These are phyloP conservation scores for Furcula furcula DNA, from an alignment of 2,888 invertebrate species.

Conservation along the genomic window DNA sequence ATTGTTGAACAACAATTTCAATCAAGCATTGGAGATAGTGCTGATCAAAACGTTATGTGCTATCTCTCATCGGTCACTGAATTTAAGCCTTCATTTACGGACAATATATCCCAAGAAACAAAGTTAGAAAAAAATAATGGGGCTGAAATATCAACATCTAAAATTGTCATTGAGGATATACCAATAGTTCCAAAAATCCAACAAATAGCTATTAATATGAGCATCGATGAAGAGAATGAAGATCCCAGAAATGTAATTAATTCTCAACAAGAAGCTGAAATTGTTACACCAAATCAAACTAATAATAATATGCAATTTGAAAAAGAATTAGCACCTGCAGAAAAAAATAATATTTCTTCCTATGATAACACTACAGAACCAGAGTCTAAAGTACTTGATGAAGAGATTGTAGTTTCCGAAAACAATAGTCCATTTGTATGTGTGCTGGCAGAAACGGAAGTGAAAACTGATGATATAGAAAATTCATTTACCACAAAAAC, in stretches of 20 bases:
- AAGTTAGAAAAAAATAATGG: slow-evolving; percentile 1
- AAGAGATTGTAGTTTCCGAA: slow-evolving; percentile 50
- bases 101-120: no score
- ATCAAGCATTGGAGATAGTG: no score
- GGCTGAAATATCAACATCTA: neutral
- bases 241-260: neutral
- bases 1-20: no score
- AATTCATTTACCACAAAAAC: slow-evolving; percentile 26
- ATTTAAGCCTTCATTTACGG: no score
- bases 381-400: slow-evolving; percentile 23
- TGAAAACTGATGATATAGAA: slow-evolving; percentile 21
- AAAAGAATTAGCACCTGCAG: neutral
- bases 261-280: neutral
- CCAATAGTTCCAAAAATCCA: neutral
- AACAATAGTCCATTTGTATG: slow-evolving; percentile 57
- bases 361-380: slow-evolving; percentile 1
- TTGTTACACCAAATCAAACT: neutral
- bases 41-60: no score
- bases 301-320: neutral
- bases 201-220: neutral
- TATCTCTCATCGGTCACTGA: no score
- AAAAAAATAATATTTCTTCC: slow-evolving; percentile 1
- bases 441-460: slow-evolving; percentile 33
- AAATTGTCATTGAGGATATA: neutral
- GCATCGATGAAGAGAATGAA: neutral